Conservation (phyloP, 2,797 vertebrate genomes). For the Platalea minor region DNA sequence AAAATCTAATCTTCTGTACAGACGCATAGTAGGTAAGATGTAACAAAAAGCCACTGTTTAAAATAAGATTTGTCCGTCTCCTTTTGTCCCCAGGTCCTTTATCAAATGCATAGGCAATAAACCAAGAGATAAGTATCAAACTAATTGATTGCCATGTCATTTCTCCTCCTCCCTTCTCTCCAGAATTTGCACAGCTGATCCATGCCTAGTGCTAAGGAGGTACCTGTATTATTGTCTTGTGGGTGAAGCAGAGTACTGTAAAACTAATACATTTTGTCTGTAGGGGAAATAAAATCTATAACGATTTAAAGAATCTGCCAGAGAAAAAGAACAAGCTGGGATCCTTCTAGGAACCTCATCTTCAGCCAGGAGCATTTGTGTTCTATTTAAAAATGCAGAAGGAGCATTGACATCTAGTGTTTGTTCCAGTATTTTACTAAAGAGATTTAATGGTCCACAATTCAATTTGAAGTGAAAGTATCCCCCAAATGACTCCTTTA, state of each 20-base stretch:
- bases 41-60: not conserved
- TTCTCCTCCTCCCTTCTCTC: not conserved
- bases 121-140: not conserved
- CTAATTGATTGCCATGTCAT: not conserved
- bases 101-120: not conserved
- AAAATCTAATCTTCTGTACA: not conserved
- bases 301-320: slow-evolving; percentile 50
- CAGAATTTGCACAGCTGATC: not conserved
- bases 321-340: not conserved
- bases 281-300: slow-evolving; percentile 64
- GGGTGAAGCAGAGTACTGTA: not conserved
- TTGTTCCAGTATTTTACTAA: slow-evolving; percentile 66
- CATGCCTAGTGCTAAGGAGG: not conserved
- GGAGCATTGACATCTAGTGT: slow-evolving; percentile 32
- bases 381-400: slow-evolving; percentile 69
- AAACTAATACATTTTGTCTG: slow-evolving; percentile 41
- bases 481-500: slow-evolving; percentile 84
- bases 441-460: slow-evolving; percentile 80
- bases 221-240: not conserved
- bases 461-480: slow-evolving; percentile 82
- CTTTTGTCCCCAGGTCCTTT: not conserved
- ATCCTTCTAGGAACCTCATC: slow-evolving; percentile 27
- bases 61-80: not conserved
- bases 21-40: not conserved
- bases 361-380: not conserved